Evolutionary conservation across 1,140 invertebrate genomes (phyloP).

Genomic region (Drosophila varians): DNA sequence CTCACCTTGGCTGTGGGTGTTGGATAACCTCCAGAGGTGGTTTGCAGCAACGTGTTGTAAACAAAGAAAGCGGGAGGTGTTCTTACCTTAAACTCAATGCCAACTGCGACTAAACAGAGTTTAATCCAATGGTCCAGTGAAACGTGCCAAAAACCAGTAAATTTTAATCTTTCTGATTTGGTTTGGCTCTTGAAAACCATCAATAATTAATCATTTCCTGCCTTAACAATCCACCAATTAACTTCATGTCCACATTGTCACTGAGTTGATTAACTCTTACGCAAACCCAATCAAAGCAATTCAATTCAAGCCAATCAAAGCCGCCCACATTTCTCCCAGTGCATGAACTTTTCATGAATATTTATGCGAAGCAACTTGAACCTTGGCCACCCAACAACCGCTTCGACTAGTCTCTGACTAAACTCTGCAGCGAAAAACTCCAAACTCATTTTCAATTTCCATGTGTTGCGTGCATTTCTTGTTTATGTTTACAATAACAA

Average conservation of each 20-base stretch:
- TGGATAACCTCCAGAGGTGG: slow-evolving; percentile 22
- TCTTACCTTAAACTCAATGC: not conserved
- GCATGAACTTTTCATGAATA: slow-evolving; percentile 22
- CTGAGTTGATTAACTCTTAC: slow-evolving; percentile 22
- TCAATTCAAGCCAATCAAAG: slow-evolving; percentile 14
- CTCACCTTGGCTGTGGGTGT: slow-evolving; percentile 21
- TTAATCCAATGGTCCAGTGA: slow-evolving; percentile 1
- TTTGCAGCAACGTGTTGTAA: slow-evolving; percentile 5
- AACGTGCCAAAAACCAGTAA: slow-evolving; percentile 1
- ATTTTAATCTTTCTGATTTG: not conserved
- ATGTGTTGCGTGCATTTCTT: slow-evolving; percentile 42
- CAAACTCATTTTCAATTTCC: slow-evolving; percentile 42
- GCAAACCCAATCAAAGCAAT: slow-evolving; percentile 25
- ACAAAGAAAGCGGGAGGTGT: slow-evolving; percentile 9
- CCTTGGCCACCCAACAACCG: slow-evolving; percentile 25
- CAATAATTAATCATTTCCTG: not conserved
- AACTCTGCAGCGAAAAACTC: slow-evolving; percentile 13
- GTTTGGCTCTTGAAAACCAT: not conserved
- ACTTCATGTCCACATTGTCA: not conserved
- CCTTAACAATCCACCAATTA: not conserved
- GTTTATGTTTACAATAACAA: slow-evolving; percentile 61
- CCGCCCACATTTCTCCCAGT: slow-evolving; percentile 15
- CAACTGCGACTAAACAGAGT: not conserved
- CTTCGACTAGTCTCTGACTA: slow-evolving; percentile 34
- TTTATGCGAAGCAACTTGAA: slow-evolving; percentile 22